A percentile compares a stretch with the other conserved stretches of the same genome.
These are phyloP conservation scores for Sycophaga agraensis DNA, from an alignment of 1,140 invertebrate species.

Conservation along the genomic window DNA sequence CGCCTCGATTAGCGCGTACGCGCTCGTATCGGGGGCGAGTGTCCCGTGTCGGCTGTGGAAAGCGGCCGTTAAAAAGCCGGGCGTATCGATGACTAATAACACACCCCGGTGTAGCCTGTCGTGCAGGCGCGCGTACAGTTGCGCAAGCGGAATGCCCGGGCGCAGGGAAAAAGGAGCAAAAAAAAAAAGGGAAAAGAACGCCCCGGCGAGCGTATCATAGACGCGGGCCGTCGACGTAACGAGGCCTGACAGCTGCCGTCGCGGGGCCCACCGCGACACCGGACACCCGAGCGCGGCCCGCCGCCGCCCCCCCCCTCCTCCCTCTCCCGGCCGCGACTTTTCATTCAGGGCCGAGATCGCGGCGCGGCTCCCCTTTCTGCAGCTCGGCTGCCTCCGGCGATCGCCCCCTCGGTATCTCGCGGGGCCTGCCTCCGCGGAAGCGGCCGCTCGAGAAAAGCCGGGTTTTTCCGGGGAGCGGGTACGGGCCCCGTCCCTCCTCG, in stretches of 20 bases:
- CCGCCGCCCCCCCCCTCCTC: not conserved
- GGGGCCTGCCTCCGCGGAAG: too few relatives aligned
- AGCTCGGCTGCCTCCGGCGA: not conserved
- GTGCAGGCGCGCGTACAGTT: not conserved
- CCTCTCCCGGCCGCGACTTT: conserved; percentile 11
- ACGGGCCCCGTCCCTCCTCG: too few relatives aligned
- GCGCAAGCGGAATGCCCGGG: conserved; percentile 33
- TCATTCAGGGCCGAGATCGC: not conserved
- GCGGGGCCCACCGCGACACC: conserved; percentile 49
- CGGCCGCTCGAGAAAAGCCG: too few relatives aligned
- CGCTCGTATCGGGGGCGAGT: too few relatives aligned
- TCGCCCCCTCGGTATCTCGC: too few relatives aligned
- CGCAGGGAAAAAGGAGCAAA: too few relatives aligned
- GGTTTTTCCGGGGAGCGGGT: too few relatives aligned
- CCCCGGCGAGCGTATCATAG: not conserved
- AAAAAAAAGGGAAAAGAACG: not conserved
- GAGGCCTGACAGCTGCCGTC: conserved; percentile 50
- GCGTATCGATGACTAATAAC: conserved; percentile 17
- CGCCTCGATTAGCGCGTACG: too few relatives aligned
- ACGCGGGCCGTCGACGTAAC: conserved; percentile 40
- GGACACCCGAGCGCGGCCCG: conserved; percentile 41
- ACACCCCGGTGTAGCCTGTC: too few relatives aligned
- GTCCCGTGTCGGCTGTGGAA: not conserved
- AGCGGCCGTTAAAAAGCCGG: too few relatives aligned
- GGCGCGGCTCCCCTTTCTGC: conserved; percentile 3